Percentiles rank a stretch among this genome's conserved stretches.
Evolutionary conservation across 2,113 vertebrate species (phyloP).

Genomic region (Probosciger aterrimus): DNA sequence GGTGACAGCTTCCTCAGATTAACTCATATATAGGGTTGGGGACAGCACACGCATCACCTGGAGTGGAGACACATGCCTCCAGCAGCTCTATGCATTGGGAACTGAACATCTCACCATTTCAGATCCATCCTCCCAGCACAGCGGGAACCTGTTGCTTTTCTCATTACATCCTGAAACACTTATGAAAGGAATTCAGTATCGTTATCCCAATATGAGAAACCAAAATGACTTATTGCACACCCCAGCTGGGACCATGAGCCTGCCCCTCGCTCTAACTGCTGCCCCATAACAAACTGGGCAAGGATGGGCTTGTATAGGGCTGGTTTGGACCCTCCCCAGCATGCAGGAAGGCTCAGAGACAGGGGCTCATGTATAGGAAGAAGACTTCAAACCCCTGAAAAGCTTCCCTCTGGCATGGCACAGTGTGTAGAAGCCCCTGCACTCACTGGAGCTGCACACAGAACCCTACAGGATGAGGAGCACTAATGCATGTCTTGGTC

Average conservation of each 20-base stretch:
- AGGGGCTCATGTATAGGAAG: fast-evolving
- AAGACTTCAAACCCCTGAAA: not conserved
- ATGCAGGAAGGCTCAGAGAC: fast-evolving
- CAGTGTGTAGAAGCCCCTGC: not conserved
- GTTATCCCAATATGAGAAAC: not conserved
- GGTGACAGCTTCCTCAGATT: not conserved
- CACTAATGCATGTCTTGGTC: conserved; percentile 58
- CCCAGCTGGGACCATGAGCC: not conserved
- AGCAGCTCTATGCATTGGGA: not conserved
- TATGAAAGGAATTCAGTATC: not conserved
- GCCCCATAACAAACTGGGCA: not conserved
- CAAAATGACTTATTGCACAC: not conserved
- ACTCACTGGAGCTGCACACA: not conserved
- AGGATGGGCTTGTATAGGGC: fast-evolving
- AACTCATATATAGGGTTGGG: fast-evolving
- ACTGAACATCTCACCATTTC: not conserved
- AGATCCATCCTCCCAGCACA: not conserved
- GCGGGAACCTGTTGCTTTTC: not conserved
- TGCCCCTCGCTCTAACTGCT: fast-evolving
- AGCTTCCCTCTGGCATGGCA: not conserved
- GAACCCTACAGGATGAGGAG: conserved; percentile 45
- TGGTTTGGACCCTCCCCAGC: not conserved
- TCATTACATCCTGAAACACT: not conserved
- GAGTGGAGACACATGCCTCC: fast-evolving
- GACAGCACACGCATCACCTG: not conserved